phyloP scores from a whole-genome alignment of 2,888 invertebrate genomes.

The Orthosia gracilis region DNA sequence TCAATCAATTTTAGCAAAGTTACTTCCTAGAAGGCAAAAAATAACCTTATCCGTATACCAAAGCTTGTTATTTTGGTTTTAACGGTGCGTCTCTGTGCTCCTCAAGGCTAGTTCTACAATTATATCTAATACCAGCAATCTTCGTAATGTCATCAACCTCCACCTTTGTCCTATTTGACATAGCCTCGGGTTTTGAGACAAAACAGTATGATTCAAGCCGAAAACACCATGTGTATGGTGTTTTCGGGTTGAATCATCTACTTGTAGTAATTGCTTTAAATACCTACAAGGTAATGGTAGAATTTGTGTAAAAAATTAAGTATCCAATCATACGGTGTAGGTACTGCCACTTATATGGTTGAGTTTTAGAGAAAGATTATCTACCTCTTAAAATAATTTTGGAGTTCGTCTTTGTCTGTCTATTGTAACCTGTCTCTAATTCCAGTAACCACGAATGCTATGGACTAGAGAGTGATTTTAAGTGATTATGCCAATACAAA shows the following conservation, averaged over 20 bases:
- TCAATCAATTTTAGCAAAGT: slow-evolving; percentile 13
- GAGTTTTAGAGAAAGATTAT: no score
- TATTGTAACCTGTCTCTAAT: no score
- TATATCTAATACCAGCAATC: slow-evolving; percentile 48
- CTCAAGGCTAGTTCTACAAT: slow-evolving; percentile 54
- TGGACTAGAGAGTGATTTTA: no score
- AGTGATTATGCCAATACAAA: no score
- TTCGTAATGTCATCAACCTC: slow-evolving; percentile 52
- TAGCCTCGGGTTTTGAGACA: slow-evolving; percentile 12
- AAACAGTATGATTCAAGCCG: background rate
- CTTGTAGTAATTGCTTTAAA: background rate
- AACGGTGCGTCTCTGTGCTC: background rate
- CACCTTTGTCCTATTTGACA: slow-evolving; percentile 46
- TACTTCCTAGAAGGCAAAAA: slow-evolving; percentile 37
- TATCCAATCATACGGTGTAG: no score
- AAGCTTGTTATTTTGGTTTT: slow-evolving; percentile 27
- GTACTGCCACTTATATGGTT: no score
- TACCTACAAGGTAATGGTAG: background rate
- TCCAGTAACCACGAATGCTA: background rate
- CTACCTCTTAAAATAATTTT: no score
- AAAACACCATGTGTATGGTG: slow-evolving; percentile 1
- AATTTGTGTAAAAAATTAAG: background rate
- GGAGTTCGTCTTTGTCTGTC: no score
- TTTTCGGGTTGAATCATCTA: background rate
- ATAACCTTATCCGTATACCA: background rate